These are phyloP conservation scores for Protodeltote pygarga DNA, from an alignment of 2,888 invertebrate species.

Conservation along the genomic window DNA sequence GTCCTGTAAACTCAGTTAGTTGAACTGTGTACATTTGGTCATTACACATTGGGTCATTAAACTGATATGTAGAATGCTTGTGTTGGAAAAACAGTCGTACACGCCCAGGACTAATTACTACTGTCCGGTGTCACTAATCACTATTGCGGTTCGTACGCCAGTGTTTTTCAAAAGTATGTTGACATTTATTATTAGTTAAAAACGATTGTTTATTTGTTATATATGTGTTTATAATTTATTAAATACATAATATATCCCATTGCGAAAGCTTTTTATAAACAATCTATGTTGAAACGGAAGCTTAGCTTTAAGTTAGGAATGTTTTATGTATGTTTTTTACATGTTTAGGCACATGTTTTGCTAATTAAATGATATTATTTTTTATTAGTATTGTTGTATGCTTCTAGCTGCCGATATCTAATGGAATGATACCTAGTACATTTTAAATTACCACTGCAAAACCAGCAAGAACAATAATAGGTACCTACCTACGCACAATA, in stretches of 20 bases:
- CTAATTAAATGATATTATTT: too few species aligned
- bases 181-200: constrained; percentile 4
- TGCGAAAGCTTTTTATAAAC: too few species aligned
- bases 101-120: constrained; percentile 37
- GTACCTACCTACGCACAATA: constrained; percentile 5
- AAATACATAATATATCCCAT: too few species aligned
- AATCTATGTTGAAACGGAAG: too few species aligned
- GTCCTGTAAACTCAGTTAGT: too few species aligned
- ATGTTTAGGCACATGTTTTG: too few species aligned
- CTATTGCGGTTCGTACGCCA: constrained; percentile 25
- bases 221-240: not conserved
- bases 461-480: too few species aligned
- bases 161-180: constrained; percentile 15
- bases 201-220: constrained; percentile 5
- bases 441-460: not conserved
- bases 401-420: too few species aligned
- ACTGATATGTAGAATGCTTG: constrained; percentile 22
- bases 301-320: too few species aligned
- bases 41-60: constrained; percentile 16
- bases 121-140: constrained; percentile 37
- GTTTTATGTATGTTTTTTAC: too few species aligned
- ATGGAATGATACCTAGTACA: too few species aligned
- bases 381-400: too few species aligned
- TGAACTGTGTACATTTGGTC: constrained; percentile 3
- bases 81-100: constrained; percentile 35